phyloP scores from a whole-genome alignment of 2,797 vertebrate genomes.

The Leptatherina wallacei region DNA sequence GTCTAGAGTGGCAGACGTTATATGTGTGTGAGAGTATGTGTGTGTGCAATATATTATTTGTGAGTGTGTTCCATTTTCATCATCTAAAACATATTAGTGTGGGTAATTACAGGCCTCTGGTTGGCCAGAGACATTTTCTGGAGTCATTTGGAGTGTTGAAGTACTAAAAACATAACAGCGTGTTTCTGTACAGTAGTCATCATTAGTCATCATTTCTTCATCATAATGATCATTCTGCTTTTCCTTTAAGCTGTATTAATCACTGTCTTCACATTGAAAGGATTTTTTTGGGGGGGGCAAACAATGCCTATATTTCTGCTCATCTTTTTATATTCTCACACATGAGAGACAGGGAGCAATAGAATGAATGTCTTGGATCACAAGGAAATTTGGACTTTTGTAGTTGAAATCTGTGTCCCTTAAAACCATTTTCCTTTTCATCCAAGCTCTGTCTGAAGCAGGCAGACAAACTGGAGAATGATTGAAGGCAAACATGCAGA shows the following conservation, averaged over 20 bases:
- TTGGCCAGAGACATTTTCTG: slow-evolving; percentile 62
- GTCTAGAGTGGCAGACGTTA: slow-evolving; percentile 57
- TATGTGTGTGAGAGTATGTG: slow-evolving; percentile 25
- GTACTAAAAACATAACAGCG: slow-evolving; percentile 33
- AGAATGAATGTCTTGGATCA: background rate
- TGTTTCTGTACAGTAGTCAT: slow-evolving; percentile 34
- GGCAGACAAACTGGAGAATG: slow-evolving; percentile 10
- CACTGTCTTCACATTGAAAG: background rate
- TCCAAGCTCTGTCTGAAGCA: background rate
- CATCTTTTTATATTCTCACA: background rate
- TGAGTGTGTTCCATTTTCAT: slow-evolving; percentile 40
- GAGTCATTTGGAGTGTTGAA: slow-evolving; percentile 57
- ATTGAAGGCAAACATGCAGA: slow-evolving; percentile 1
- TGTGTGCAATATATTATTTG: slow-evolving; percentile 4
- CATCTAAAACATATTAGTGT: slow-evolving; percentile 68
- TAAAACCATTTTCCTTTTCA: background rate
- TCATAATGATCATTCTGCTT: slow-evolving; percentile 13
- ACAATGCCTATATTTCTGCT: background rate
- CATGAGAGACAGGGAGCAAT: background rate
- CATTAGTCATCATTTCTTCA: background rate
- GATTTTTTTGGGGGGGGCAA: background rate
- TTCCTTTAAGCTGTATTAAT: background rate
- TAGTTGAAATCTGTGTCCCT: background rate
- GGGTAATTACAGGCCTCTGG: slow-evolving; percentile 63
- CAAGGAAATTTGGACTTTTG: background rate